These are phyloP conservation scores for Onychomys leucogaster DNA, from an alignment of 2,797 vertebrate species.

Conservation along the genomic window DNA sequence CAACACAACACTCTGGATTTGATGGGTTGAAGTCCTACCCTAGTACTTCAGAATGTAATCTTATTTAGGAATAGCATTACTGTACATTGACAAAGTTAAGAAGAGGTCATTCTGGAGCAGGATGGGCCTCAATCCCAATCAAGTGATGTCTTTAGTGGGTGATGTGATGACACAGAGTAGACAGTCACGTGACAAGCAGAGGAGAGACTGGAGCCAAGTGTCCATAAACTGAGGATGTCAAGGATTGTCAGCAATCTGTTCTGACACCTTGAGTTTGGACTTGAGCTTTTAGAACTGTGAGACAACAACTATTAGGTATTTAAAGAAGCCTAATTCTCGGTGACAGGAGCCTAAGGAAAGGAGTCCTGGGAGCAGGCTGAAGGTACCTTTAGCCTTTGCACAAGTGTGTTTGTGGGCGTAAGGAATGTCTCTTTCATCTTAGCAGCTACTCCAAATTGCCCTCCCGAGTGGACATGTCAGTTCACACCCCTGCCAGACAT, in stretches of 20 bases:
- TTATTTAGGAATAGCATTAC: background rate
- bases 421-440: constrained; percentile 30
- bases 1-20: background rate
- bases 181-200: background rate
- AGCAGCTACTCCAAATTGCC: background rate
- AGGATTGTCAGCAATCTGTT: background rate
- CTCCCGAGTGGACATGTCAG: background rate
- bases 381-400: background rate
- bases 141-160: background rate
- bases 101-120: background rate
- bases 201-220: background rate
- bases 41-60: background rate
- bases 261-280: background rate
- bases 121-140: background rate
- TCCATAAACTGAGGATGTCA: background rate
- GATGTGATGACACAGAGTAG: background rate
- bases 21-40: background rate
- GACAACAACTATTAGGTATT: background rate
- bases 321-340: background rate
- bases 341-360: background rate
- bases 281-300: background rate
- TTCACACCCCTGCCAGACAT: background rate
- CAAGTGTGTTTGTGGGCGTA: background rate
- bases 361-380: background rate
- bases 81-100: background rate